Conservation (phyloP, 2,888 invertebrate species). For the Parnassius glacialis region DNA sequence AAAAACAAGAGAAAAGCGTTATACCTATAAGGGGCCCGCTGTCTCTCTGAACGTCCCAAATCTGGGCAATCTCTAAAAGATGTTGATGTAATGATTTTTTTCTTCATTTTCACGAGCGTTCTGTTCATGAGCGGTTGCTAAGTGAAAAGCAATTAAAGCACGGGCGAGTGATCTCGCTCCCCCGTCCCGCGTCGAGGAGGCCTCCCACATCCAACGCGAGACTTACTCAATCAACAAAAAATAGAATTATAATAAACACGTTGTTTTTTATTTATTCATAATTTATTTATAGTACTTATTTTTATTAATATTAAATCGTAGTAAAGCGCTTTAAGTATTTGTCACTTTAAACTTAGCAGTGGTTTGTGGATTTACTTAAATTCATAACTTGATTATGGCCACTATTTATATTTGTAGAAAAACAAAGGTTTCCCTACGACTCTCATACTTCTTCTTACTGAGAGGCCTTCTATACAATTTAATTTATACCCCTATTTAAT, state of each 20-base stretch:
- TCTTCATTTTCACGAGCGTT: slow-evolving; percentile 75
- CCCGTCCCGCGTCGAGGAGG: slow-evolving; percentile 39
- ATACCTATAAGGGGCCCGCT: slow-evolving; percentile 68
- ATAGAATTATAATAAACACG: slow-evolving; percentile 48
- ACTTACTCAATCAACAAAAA: slow-evolving; percentile 68
- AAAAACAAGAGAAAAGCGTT: slow-evolving; percentile 80
- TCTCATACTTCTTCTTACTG: no score
- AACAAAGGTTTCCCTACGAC: no score
- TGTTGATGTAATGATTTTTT: slow-evolving; percentile 81
- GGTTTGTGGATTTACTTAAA: neutral
- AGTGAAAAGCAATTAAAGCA: slow-evolving; percentile 82
- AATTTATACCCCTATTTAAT: no score
- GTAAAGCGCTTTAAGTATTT: neutral
- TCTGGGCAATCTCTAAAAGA: slow-evolving; percentile 79
- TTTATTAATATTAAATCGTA: slow-evolving; percentile 1
- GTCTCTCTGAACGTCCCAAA: slow-evolving; percentile 74
- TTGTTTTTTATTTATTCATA: slow-evolving; percentile 20
- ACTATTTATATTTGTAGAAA: no score
- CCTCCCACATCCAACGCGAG: slow-evolving; percentile 43
- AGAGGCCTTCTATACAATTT: no score
- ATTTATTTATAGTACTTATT: neutral
- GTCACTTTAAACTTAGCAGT: neutral
- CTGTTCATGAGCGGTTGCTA: slow-evolving; percentile 80
- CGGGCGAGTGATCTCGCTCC: slow-evolving; percentile 79
- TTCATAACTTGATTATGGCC: no score